Percentiles rank a stretch among this genome's conserved stretches.
Conservation (phyloP, 2,888 invertebrate genomes). For the Conchocele bisecta region DNA sequence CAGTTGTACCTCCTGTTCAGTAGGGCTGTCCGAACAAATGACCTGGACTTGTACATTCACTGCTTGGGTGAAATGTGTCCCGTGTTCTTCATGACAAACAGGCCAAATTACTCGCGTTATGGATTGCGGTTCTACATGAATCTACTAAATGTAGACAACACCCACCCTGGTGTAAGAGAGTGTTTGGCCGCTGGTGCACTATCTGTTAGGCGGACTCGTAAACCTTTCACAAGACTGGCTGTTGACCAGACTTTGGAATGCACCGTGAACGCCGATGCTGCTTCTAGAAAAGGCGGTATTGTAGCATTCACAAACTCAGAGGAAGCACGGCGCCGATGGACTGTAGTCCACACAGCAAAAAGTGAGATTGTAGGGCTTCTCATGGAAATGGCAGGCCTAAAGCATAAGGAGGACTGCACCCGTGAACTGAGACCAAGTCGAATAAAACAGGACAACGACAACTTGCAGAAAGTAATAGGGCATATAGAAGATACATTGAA, state of each 20-base stretch:
- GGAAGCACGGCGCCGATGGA: constrained; percentile 17
- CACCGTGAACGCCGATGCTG: constrained; percentile 30
- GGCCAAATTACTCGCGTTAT: constrained; percentile 57
- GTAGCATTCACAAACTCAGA: neutral
- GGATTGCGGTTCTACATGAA: constrained; percentile 49
- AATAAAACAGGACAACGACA: too few relatives aligned
- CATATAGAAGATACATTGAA: too few relatives aligned
- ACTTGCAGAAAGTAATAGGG: too few relatives aligned
- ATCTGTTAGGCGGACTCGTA: neutral
- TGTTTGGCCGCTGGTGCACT: constrained; percentile 12
- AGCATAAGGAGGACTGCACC: too few relatives aligned
- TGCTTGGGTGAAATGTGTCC: constrained; percentile 5
- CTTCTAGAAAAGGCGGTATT: constrained; percentile 19
- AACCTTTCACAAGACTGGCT: constrained; percentile 11
- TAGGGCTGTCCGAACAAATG: constrained; percentile 44
- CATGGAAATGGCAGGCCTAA: too few relatives aligned
- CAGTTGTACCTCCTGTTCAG: constrained; percentile 22
- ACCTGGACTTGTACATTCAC: constrained; percentile 40
- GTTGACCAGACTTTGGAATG: constrained; percentile 18
- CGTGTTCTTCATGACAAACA: too few relatives aligned
- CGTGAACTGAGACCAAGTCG: too few relatives aligned
- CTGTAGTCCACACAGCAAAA: neutral
- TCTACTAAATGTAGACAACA: constrained; percentile 50
- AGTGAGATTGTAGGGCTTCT: too few relatives aligned
- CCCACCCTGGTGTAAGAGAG: neutral